Evolutionary conservation across 2,113 vertebrate species (phyloP), one percentile per base, ranked within the genome.

Genomic region (Centrocercus urophasianus): DNA sequence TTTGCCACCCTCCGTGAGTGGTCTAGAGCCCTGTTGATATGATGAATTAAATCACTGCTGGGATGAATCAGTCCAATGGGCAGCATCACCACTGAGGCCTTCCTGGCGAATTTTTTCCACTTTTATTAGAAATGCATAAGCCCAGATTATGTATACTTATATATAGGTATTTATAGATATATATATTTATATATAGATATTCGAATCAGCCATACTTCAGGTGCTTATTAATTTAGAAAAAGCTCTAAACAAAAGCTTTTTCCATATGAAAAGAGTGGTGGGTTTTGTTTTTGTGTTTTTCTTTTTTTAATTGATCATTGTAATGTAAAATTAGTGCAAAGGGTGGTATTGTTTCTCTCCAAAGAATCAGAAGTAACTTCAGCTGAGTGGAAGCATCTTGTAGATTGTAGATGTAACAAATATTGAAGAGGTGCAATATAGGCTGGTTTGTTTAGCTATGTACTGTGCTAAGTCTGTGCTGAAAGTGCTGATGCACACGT

Each of bases 381-480:
- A 61, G 25, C 10, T 61, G 16, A 2, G 1, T 4, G 9, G 18
- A 48, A 77, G 8, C 10, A 9, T 11, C 6, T 38, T 56, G 50
- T 22, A 32, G 38, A 2, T 0, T 42, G 6, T 10, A 42, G 9
- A 2, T 36, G 1, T 38, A 45, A 45, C 32, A 67, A 48, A 42
- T 5, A 5, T 1, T 0, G 22, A n/a, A 61, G 47, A 6, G 10
- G 3, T 9, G n/a, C 12, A 16, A 27, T 54, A 16, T 9, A 54
- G 52, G 9, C 7, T 3, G 27, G 8, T 54, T 54, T 54, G 14
- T 54, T 28, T 28, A 54, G 52, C 52, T 54, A 8, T 15, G 25
- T 30, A 4, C 22, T 59, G 12, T 21, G 17, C 14, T 85, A 27
- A 57, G 15, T 42, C 32, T 69, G 22, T 21, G 82, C 47, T 54